These are phyloP conservation scores for Sarcoramphus papa DNA, from an alignment of 2,797 vertebrate species.

Conservation along the genomic window DNA sequence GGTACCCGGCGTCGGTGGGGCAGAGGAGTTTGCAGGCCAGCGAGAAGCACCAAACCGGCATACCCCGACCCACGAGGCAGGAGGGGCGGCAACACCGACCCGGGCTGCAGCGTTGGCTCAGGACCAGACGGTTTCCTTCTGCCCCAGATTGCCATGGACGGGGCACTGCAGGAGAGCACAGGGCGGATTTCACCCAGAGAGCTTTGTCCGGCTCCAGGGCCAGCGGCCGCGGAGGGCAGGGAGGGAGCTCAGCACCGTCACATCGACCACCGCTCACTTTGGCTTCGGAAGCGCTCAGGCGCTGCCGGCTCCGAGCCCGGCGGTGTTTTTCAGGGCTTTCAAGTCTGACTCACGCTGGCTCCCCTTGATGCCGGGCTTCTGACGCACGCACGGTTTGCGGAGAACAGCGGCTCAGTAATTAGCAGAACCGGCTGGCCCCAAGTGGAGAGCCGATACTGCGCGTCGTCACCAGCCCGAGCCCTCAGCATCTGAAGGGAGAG, in stretches of 20 bases:
- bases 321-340: neutral
- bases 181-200: neutral
- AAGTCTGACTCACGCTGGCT: neutral
- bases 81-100: accelerated
- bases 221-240: neutral
- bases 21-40: neutral
- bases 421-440: neutral
- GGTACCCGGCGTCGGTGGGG: accelerated
- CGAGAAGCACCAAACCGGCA: accelerated
- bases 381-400: neutral
- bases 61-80: accelerated
- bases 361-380: neutral
- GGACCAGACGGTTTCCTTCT: accelerated
- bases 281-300: neutral
- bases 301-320: neutral
- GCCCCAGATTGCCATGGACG: accelerated
- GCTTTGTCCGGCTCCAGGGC: neutral
- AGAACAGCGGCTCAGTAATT: neutral
- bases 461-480: neutral
- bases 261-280: accelerated
- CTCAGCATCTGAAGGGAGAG: neutral
- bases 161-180: neutral
- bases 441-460: neutral
- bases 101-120: accelerated
- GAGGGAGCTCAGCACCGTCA: neutral